These are phyloP conservation scores for Phyllotreta striolata DNA, from an alignment of 2,888 invertebrate genomes.

Conservation along the genomic window DNA sequence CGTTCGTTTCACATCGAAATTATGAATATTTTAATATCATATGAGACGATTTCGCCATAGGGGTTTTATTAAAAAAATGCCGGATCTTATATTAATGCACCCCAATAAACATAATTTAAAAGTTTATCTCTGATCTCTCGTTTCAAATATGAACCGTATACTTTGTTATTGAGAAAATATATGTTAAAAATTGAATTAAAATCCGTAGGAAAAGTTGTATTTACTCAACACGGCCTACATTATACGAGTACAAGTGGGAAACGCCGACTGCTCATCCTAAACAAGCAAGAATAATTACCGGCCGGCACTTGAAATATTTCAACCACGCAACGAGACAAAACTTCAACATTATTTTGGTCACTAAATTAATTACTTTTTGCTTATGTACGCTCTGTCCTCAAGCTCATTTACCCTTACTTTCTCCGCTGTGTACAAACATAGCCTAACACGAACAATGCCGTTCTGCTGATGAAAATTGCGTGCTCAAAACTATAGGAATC, in stretches of 20 bases:
- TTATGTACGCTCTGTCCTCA: conserved; percentile 24
- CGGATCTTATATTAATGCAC: conserved; percentile 7
- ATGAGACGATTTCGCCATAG: conserved; percentile 22
- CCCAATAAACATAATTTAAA: conserved; percentile 12
- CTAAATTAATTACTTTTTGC: conserved; percentile 36
- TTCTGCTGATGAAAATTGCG: conserved; percentile 6
- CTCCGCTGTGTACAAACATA: conserved; percentile 15
- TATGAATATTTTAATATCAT: conserved; percentile 31
- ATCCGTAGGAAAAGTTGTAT: conserved; percentile 12
- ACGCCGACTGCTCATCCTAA: conserved; percentile 26
- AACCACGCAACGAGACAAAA: conserved; percentile 34
- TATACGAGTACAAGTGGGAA: conserved; percentile 15
- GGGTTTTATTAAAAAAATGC: conserved; percentile 28
- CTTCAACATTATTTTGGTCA: conserved; percentile 36
- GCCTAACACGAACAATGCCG: conserved; percentile 17
- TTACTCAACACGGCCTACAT: conserved; percentile 10
- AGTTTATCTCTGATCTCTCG: background rate
- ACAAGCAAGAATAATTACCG: conserved; percentile 29
- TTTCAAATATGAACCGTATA: no score
- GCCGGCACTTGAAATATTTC: conserved; percentile 31
- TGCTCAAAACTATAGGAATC: conserved; percentile 4
- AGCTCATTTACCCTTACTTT: conserved; percentile 15
- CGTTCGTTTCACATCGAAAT: conserved; percentile 29
- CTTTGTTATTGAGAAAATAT: background rate
- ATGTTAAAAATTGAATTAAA: conserved; percentile 11